Evolutionary conservation across 2,888 invertebrate genomes (phyloP).

Genomic region (Cetonia aurata): DNA sequence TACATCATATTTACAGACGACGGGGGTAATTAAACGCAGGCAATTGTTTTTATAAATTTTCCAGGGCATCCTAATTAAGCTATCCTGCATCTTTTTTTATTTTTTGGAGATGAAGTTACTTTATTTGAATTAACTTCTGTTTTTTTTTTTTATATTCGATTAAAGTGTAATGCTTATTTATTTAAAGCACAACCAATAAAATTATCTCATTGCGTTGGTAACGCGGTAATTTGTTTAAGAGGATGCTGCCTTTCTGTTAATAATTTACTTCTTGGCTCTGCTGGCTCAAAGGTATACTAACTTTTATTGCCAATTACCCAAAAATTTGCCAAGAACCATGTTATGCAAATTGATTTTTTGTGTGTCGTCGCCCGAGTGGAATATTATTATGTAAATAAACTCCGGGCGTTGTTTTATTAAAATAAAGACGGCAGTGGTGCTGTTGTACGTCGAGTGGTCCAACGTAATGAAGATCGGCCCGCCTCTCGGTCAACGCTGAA

Average conservation of each 20-base stretch:
- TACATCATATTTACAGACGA: conserved; percentile 21
- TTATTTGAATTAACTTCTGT: no score
- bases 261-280: conserved; percentile 15
- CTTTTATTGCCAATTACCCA: conserved; percentile 37
- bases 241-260: not conserved
- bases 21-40: conserved; percentile 13
- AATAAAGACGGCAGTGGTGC: conserved; percentile 25
- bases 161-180: no score
- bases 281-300: conserved; percentile 2
- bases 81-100: no score
- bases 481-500: not conserved
- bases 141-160: no score
- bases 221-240: no score
- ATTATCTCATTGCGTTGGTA: no score
- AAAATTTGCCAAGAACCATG: conserved; percentile 32
- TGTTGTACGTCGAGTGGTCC: conserved; percentile 25
- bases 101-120: no score
- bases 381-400: conserved; percentile 40
- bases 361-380: conserved; percentile 10
- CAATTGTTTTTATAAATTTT: not conserved
- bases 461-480: conserved; percentile 26
- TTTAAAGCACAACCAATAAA: no score
- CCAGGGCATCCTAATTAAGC: no score
- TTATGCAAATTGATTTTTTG: conserved; percentile 41
- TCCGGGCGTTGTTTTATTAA: conserved; percentile 29